Conservation (phyloP, 2,113 vertebrate genomes). For the Andinoacara biseriatus region DNA sequence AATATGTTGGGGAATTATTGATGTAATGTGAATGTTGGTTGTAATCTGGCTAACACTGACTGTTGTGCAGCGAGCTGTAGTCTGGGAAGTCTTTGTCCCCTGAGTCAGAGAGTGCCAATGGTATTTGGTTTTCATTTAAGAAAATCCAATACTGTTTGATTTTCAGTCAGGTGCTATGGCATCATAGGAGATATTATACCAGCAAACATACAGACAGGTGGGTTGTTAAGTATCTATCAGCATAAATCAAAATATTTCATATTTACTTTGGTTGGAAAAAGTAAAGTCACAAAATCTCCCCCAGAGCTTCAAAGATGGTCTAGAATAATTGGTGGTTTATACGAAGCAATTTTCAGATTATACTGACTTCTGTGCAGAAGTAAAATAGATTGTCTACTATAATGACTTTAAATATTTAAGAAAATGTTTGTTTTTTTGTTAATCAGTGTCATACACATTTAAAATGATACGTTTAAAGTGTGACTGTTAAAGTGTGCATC, state of each 20-base stretch:
- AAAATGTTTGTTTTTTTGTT: background rate
- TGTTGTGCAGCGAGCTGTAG: background rate
- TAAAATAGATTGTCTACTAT: background rate
- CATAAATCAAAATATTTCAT: background rate
- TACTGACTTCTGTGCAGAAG: too few species aligned
- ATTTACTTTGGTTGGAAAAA: background rate
- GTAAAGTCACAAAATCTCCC: background rate
- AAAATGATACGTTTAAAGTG: background rate
- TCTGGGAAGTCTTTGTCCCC: slow-evolving; percentile 58
- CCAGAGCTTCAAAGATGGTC: background rate
- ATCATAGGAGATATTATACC: background rate
- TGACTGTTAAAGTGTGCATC: background rate
- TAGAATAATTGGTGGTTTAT: background rate
- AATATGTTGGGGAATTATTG: slow-evolving; percentile 44
- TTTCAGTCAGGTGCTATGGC: background rate
- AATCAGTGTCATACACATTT: background rate
- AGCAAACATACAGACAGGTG: background rate
- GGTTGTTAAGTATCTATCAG: background rate
- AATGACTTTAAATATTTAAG: background rate
- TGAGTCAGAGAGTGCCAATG: background rate
- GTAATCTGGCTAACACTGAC: slow-evolving; percentile 45
- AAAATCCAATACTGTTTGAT: background rate
- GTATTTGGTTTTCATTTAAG: background rate
- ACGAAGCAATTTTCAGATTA: background rate
- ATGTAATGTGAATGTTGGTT: slow-evolving; percentile 43